phyloP scores from a whole-genome alignment of 2,888 invertebrate genomes.

The Bhutanitis thaidina region DNA sequence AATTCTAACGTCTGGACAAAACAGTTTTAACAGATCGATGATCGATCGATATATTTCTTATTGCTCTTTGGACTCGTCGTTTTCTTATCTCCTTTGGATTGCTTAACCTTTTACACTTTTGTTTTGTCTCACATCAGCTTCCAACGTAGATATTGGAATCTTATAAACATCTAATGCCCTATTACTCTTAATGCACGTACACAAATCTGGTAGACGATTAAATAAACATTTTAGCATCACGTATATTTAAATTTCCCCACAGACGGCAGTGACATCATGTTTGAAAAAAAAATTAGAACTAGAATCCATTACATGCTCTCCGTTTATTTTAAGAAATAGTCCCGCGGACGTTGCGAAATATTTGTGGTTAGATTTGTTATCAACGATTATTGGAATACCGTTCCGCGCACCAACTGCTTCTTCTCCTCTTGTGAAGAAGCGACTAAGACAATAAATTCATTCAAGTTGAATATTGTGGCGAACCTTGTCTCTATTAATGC shows the following conservation, averaged over 20 bases:
- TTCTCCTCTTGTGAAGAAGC: neutral
- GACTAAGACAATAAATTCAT: no score
- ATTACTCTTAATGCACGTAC: neutral
- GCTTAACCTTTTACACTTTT: no score
- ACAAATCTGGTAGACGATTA: neutral
- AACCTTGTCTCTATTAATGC: no score
- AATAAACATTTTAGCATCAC: conserved; percentile 8
- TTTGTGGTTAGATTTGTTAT: neutral
- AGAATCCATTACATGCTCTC: conserved; percentile 11
- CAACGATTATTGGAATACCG: conserved; percentile 2
- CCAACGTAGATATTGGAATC: no score
- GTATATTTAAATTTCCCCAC: conserved; percentile 4
- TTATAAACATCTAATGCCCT: neutral
- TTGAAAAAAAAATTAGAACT: conserved; percentile 12
- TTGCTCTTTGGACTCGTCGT: no score
- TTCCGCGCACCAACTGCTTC: neutral
- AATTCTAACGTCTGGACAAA: no score
- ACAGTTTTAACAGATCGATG: no score
- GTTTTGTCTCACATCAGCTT: no score
- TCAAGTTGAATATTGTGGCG: no score
- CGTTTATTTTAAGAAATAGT: conserved; percentile 15
- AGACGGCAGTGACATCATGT: conserved; percentile 18
- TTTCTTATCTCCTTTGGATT: no score
- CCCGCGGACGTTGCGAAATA: conserved; percentile 3
- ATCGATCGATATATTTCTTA: no score